Percentiles rank a stretch among this genome's conserved stretches.
Conservation (phyloP, 2,888 invertebrate species). For the Tetramorium bicarinatum region DNA sequence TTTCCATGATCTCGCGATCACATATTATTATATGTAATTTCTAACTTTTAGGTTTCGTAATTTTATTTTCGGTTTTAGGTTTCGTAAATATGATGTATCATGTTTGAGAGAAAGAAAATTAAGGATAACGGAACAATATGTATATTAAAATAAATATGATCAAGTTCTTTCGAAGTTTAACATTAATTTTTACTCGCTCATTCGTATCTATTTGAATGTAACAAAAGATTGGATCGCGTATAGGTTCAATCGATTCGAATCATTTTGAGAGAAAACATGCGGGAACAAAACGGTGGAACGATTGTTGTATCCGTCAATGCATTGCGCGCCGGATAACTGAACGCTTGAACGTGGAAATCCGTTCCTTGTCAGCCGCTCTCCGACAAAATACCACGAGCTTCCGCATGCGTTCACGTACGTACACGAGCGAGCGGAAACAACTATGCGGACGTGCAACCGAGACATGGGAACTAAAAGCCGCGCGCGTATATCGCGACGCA, state of each 20-base stretch:
- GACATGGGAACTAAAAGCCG: not conserved
- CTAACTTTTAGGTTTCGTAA: not conserved
- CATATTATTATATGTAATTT: not conserved
- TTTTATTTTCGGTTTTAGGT: no score
- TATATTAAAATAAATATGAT: not conserved
- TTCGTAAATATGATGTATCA: not conserved
- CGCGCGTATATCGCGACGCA: conserved; percentile 19
- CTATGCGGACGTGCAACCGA: conserved; percentile 31
- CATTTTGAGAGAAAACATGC: not conserved
- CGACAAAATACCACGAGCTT: conserved; percentile 40
- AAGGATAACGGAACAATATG: not conserved
- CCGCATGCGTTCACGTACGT: conserved; percentile 17
- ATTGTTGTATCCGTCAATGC: not conserved
- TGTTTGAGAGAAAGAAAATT: not conserved
- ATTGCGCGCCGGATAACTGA: conserved; percentile 6
- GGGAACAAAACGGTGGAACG: not conserved
- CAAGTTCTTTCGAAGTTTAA: not conserved
- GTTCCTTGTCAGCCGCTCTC: conserved; percentile 1
- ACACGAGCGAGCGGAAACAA: not conserved
- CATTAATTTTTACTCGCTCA: not conserved
- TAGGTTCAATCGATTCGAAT: not conserved
- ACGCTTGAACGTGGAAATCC: conserved; percentile 18
- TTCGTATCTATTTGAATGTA: not conserved
- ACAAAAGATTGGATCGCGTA: not conserved
- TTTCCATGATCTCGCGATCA: no score